A percentile compares a stretch with the other conserved stretches of the same genome.
Conservation (phyloP, 2,797 vertebrate genomes). For the Phylloscopus collybita region DNA sequence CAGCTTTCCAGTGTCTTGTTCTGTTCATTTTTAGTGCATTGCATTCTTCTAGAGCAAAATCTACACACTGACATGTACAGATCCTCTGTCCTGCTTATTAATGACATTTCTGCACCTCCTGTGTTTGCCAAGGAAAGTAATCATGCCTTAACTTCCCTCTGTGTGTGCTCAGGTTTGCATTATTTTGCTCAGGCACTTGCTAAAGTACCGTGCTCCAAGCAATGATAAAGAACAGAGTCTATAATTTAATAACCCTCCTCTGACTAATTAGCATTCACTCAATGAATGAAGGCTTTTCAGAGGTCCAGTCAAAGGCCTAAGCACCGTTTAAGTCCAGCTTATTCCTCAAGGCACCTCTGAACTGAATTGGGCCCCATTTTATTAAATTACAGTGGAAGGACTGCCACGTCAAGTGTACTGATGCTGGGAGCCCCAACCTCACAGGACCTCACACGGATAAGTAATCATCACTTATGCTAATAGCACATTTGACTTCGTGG, state of each 20-base stretch:
- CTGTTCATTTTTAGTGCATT: neutral
- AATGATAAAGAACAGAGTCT: neutral
- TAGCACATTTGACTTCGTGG: constrained; percentile 51
- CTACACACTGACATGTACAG: neutral
- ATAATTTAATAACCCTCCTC: constrained; percentile 2
- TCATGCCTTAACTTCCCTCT: neutral
- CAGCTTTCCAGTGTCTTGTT: neutral
- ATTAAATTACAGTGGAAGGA: constrained; percentile 36
- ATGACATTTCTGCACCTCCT: neutral
- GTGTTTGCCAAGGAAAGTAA: neutral
- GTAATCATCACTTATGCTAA: constrained; percentile 67
- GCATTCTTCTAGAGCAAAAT: neutral
- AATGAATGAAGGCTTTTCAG: constrained; percentile 1
- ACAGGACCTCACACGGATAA: constrained; percentile 45
- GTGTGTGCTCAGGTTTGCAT: neutral
- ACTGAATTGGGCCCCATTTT: constrained; percentile 44
- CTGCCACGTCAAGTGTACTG: constrained; percentile 3
- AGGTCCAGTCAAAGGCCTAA: constrained; percentile 48
- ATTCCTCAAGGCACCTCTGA: constrained; percentile 44
- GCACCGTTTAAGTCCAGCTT: constrained; percentile 11
- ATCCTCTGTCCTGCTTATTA: neutral
- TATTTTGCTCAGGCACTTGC: neutral
- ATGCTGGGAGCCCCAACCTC: constrained; percentile 43
- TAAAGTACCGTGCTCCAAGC: accelerated
- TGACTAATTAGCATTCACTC: constrained; percentile 29